Base-by-base conservation (phyloP, 2,888 invertebrate species). In the Serrognathus titanus region DNA sequence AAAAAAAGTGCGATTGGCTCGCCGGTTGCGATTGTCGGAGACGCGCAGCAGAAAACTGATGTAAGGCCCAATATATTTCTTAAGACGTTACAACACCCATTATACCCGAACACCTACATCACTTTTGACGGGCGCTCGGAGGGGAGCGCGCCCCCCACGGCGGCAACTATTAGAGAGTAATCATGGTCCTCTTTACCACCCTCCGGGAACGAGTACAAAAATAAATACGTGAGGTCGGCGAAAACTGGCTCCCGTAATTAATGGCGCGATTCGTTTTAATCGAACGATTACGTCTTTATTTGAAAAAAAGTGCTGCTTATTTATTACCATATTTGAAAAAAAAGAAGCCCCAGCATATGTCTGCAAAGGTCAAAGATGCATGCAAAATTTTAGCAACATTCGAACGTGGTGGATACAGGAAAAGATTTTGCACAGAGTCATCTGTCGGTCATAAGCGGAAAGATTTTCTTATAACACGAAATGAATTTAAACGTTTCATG, bases 101-200 rank as follows among this genome's bases (percentile, higher is more conserved):
- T 61, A 63, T 57, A 60, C 47, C 24, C 49, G 53, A 59, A 56
- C 63, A 63, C 61, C 63, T 64, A 61, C 60, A 65, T 65, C 63
- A 65, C 59, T 63, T 63, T 61, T 64, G 65, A 65, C 65, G 61
- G 61, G 46, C 50, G 48, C 61, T 58, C 63, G 52, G 57, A 57
- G 63, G 61, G 63, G 63, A 57, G 48, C 36, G 31, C 48, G 51
- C 63, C 63, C 63, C 62, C 59, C 57, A 53, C 55, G 41, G 65
- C 39, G 46, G 49, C 46, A 55, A 60, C 63, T 58, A 63, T 65
- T 63, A 63, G 60, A 56, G 58, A 59, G 57, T 57, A 59, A 61
- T 59, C 61, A 57, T 49, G 53, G 53, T 45, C 51, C 45, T 57
- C 62, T 57, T 53, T 53, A 51, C 48, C 50, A 53, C 55, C 54